Base-by-base conservation (phyloP, 1,140 invertebrate genomes). In the Drosophila novamexicana region DNA sequence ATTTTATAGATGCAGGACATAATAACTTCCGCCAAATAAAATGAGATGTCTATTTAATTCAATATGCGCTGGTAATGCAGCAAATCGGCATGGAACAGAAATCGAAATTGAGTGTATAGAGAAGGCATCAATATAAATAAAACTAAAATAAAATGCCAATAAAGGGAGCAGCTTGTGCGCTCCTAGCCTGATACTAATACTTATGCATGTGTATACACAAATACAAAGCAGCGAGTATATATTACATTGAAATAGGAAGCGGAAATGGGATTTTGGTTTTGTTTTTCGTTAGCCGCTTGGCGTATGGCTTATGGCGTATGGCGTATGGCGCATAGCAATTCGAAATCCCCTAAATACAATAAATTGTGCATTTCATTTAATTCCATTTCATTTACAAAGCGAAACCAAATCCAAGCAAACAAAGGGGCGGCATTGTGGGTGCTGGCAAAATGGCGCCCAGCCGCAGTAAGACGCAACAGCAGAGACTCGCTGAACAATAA, bases 321-420 rank as follows among this genome's bases (percentile, higher is more conserved):
- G 16, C 58, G 52, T 61, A 66, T 72, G 66, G 68, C 59, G 81
- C 78, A 84, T 81, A 59, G 68, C 70, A 45, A 50, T 57, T 37
- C 49, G 76, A 88, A 86, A 86, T 88, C 79, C 83, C 83, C 83
- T 88, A 86, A 86, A 86, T 88, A 83, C 83, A 86, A 86, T 86
- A 86, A 86, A 86, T 86, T 86, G 82, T 77, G 88, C 83, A 86
- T 86, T 86, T 86, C 79, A 86, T 86, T 86, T 86, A 86, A 86
- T 88, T 88, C 83, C 83, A 86, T 86, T 86, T 88, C 83, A 86
- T 86, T 88, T 88, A 88, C 83, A 88, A 86, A 83, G 79, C 76
- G 83, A 86, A 82, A 77, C 73, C 74, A 65, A 77, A 79, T 68
- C 77, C 69, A 81, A 75, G 50, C 64, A 73, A 82, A 82, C 75